Evolutionary conservation across 2,888 invertebrate genomes (phyloP), one percentile per base, ranked within the genome.

Genomic region (Torymus auratus): DNA sequence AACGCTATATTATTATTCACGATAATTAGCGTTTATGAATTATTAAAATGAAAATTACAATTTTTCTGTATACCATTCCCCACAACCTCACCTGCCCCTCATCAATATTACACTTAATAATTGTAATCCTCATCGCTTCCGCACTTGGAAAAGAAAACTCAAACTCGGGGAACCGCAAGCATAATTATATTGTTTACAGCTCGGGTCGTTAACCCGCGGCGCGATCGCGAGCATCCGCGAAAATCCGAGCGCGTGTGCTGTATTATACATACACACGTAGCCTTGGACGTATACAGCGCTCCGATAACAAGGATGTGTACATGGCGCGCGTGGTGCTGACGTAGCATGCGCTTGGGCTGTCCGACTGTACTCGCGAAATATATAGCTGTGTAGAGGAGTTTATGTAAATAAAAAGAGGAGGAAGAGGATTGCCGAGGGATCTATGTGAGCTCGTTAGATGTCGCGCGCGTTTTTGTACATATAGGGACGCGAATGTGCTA

Each of bases 291-390:
- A 62, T 41, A 41, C 41, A 41, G 41, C 81, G 81, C 81, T 85
- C 86, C 85, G 86, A 88, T 86, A 89, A 89, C 88, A 88, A 88
- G 88, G 88, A 89, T 89, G 84, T 86, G 83, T 58, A 68, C 84
- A 85, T 88, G 62, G 84, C 70, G 41, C 28, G 4, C 41, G 41
- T 41, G 7, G 0, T 86, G 89, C 89, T 89, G 89, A 89, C 88
- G 78, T 65, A 23, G 87, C 88, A 86, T 41, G 7, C 7, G 7
- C 83, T 84, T 23, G 41, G 41, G 1, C 11, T 41, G n/a, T 15
- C 55, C 58, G 20, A 52, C 55, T 53, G 23, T 7, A 73, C 5
- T 23, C 7, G 41, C 20, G 17, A 52, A 50, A 58, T 75, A 50
- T 58, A 56, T 14, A 41, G 41, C 7, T 41, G 41, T 41, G 7